These are phyloP conservation scores for Ethmia dodecea DNA, from an alignment of 2,888 invertebrate species.

Conservation along the genomic window DNA sequence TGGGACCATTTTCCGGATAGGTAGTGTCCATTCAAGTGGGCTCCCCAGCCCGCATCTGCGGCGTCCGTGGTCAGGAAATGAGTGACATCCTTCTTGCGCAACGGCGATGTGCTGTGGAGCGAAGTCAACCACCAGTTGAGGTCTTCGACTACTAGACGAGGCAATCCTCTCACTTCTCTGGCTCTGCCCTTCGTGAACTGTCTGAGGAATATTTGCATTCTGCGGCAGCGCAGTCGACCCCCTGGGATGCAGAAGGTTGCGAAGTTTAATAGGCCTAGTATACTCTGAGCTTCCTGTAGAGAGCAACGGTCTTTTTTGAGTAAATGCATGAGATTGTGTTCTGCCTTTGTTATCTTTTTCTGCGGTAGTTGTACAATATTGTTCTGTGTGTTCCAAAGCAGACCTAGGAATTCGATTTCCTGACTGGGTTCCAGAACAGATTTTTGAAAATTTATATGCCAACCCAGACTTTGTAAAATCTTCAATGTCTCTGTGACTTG, in stretches of 20 bases:
- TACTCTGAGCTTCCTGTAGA: neutral
- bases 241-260: neutral
- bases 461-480: neutral
- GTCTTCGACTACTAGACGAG: conserved; percentile 9
- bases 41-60: conserved; percentile 18
- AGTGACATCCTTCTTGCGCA: conserved; percentile 11
- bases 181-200: neutral
- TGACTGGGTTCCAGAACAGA: neutral
- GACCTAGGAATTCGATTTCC: neutral
- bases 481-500: neutral
- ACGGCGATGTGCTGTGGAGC: conserved; percentile 5
- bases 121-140: conserved; percentile 16
- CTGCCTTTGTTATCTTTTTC: neutral
- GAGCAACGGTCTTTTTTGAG: conserved; percentile 8
- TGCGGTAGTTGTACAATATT: neutral
- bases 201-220: neutral
- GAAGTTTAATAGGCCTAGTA: conserved; percentile 1
- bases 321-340: conserved; percentile 1
- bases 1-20: conserved; percentile 16
- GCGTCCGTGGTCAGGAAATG: conserved; percentile 19
- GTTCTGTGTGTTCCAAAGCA: neutral
- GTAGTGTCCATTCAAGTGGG: conserved; percentile 12
- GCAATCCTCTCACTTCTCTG: conserved; percentile 10
- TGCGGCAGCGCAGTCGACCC: conserved; percentile 1
- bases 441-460: neutral